These are phyloP conservation scores for Cyanoramphus novaezelandiae DNA, from an alignment of 2,113 vertebrate species.

Conservation along the genomic window DNA sequence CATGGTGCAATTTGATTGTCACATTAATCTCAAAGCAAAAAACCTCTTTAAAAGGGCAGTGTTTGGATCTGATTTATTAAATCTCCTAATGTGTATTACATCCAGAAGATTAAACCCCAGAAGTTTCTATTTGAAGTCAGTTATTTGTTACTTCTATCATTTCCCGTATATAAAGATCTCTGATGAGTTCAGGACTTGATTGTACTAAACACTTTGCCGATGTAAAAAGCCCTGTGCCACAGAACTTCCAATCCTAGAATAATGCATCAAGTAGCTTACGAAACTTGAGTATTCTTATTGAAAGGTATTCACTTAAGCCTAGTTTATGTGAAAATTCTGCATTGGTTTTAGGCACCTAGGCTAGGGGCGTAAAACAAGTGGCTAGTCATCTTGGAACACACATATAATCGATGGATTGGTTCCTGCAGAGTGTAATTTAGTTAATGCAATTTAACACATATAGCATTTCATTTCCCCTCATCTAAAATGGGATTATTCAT, in stretches of 20 bases:
- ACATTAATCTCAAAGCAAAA: conserved; percentile 62
- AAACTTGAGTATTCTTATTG: background rate
- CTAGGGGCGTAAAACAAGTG: background rate
- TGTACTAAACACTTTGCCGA: background rate
- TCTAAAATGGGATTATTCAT: background rate
- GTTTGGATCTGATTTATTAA: conserved; percentile 52
- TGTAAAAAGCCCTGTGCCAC: background rate
- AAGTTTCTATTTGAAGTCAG: conserved; percentile 38
- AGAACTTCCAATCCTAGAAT: background rate
- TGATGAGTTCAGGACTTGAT: background rate
- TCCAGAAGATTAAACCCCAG: conserved; percentile 3
- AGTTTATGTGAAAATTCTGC: background rate
- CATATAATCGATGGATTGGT: background rate
- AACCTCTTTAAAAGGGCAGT: conserved; percentile 31
- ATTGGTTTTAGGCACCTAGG: background rate
- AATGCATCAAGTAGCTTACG: background rate
- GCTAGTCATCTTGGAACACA: background rate
- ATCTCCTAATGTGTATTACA: conserved; percentile 33
- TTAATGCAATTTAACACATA: background rate
- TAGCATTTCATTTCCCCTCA: background rate
- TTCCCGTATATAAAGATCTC: background rate
- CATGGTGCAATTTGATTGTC: conserved; percentile 41
- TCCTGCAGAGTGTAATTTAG: background rate
- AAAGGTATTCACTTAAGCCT: background rate
- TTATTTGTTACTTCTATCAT: conserved; percentile 1